Evolutionary conservation across 2,888 invertebrate species (phyloP).

Genomic region (Ochropleura plecta): DNA sequence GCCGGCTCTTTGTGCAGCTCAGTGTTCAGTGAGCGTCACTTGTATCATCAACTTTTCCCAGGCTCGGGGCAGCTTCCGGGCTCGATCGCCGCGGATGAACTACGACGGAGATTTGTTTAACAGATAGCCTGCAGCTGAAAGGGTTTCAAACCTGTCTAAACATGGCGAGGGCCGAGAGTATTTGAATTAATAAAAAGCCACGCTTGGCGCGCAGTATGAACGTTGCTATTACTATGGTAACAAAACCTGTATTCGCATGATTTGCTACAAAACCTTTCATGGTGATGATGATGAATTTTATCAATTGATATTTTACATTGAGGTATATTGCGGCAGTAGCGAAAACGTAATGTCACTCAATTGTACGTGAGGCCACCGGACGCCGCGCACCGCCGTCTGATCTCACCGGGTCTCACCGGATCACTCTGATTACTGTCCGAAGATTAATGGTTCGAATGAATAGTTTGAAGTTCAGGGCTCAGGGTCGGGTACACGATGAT

Average conservation of each 20-base stretch:
- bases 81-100: neutral
- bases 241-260: neutral
- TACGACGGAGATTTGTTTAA: neutral
- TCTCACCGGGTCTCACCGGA: neutral
- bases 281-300: neutral
- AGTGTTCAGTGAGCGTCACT: slow-evolving; percentile 29
- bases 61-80: slow-evolving; percentile 35
- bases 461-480: slow-evolving; percentile 13
- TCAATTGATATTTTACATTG: slow-evolving; percentile 5
- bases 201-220: neutral
- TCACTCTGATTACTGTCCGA: neutral
- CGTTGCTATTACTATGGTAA: neutral
- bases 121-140: slow-evolving; percentile 15
- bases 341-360: slow-evolving; percentile 3
- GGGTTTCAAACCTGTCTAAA: neutral
- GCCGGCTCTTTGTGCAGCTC: slow-evolving; percentile 28
- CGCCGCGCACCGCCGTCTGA: too few relatives aligned
- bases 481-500: neutral
- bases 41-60: slow-evolving; percentile 42
- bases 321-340: neutral
- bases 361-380: slow-evolving; percentile 19
- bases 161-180: neutral
- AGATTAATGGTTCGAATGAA: slow-evolving; percentile 16
- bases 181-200: neutral
- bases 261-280: neutral